Conservation (phyloP, 2,797 vertebrate species). For the Tokudaia muenninki region DNA sequence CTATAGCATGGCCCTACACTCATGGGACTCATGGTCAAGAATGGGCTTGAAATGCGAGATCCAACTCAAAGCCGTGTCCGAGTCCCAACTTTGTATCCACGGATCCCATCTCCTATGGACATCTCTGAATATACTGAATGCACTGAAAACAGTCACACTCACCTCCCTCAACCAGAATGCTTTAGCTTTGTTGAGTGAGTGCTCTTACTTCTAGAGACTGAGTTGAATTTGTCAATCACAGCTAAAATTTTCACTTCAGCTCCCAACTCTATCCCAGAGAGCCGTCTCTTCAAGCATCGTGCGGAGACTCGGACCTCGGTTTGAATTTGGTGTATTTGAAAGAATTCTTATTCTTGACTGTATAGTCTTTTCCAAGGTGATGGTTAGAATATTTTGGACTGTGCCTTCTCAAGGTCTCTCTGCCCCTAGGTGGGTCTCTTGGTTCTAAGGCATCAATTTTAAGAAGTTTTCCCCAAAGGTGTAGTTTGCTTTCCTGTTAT, state of each 20-base stretch:
- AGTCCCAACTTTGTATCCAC: neutral
- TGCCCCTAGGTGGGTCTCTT: neutral
- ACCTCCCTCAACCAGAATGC: slow-evolving; percentile 35
- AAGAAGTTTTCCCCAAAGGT: neutral
- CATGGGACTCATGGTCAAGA: neutral
- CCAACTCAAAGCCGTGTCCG: neutral
- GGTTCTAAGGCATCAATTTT: slow-evolving; percentile 7
- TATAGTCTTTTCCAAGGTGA: slow-evolving; percentile 53
- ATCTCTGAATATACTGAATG: neutral
- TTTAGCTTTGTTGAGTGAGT: neutral
- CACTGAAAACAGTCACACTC: neutral
- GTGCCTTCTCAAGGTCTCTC: neutral
- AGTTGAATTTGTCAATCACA: slow-evolving; percentile 53
- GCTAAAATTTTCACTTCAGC: neutral
- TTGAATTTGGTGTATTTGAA: slow-evolving; percentile 51
- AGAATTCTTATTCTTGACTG: slow-evolving; percentile 38
- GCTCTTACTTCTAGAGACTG: slow-evolving; percentile 31
- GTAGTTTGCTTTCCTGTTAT: neutral
- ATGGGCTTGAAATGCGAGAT: neutral
- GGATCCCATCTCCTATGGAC: neutral
- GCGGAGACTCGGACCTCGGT: neutral
- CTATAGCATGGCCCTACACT: rapidly evolving
- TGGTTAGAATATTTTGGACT: neutral
- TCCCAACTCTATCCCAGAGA: neutral
- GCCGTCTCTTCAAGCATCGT: neutral